Base-by-base conservation (phyloP, 2,888 invertebrate genomes). In the Didymodactylos carnosus region DNA sequence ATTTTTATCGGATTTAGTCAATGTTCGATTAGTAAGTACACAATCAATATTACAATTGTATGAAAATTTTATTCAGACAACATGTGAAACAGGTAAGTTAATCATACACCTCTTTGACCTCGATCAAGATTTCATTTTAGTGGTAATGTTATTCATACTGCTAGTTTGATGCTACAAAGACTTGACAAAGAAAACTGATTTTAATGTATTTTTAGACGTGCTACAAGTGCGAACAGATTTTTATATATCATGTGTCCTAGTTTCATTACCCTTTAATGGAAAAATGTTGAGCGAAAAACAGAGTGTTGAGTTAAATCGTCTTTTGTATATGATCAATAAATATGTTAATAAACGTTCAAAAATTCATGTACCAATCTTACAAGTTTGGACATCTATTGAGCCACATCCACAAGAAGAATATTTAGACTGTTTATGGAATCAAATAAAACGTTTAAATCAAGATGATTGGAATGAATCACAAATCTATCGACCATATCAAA, bases 401-500 rank as follows among this genome's bases (percentile, higher is more conserved):
- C 94, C 94, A 29, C 95, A 95, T 85, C 90, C 94, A 0, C 97
- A 98, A 82, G 94, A 95, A 74, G 74, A 74, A 86, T 97, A 97
- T 83, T 85, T 98, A 76, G 97, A 98, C 81, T 94, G 94, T 80
- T 86, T 98, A 16, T 97, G 95, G 94, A 90, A 92, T 11, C 92
- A 93, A 83, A 89, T 94, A 70, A 88, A 90, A 77, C 94, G 94
- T 81, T 84, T 98, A 53, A 88, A 91, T 40, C 89, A 90, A 80
- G 94, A 94, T 79, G 92, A 92, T 83, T 98, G 97, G 97, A 89
- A 91, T 39, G 95, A 97, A 81, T 93, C 93, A 81, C 94, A 94
- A 82, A 94, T 97, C 79, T 89, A 90, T 0, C 87, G 97, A 49
- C 95, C 95, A 0, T 97, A 98, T 82, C 86, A 94, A 73, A 93